Base-by-base conservation (phyloP, 1,140 invertebrate species). In the Papilio polytes region DNA sequence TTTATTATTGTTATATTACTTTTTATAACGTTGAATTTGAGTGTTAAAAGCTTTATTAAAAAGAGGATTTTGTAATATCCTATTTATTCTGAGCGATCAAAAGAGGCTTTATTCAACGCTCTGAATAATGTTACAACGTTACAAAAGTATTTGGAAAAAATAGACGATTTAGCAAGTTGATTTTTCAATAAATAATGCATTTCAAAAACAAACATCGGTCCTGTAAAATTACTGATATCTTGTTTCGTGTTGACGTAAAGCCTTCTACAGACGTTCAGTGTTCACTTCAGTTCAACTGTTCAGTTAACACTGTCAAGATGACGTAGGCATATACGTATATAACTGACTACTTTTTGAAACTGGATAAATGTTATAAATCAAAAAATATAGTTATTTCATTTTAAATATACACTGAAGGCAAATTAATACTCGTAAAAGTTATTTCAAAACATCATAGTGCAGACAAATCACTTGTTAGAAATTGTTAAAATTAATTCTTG, bases 401-500 rank as follows among this genome's bases (percentile, higher is more conserved):
- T n/a, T n/a, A n/a, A n/a, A n/a, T n/a, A n/a, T 31, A 15, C 20
- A 26, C 31, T 9, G 15, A 12, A 70, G 13, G 13, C 26, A 15
- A 70, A 70, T 70, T 31, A 31, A 70, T 70, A 70, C 59, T 18
- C 22, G 59, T 63, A 15, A 13, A 70, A 31, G 6, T 2, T 18
- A 31, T 70, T 13, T 70, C 63, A 70, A 31, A 70, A 70, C 63
- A 66, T 66, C 3, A 31, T 70, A 1, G 3, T 36, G 26, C 63
- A 36, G 26, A 36, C 26, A 70, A 70, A 36, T 36, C 18, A 15
- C 12, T 63, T 63, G 59, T 26, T 22, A 26, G 22, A 63, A 63
- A 26, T 63, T 63, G 59, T 36, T 70, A 6, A 70, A 70, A 70
- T 70, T 70, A 70, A 70, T 70, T 70, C 63, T 36, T 31, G 63